phyloP scores from a whole-genome alignment of 2,888 invertebrate genomes.

The Amiota minor region DNA sequence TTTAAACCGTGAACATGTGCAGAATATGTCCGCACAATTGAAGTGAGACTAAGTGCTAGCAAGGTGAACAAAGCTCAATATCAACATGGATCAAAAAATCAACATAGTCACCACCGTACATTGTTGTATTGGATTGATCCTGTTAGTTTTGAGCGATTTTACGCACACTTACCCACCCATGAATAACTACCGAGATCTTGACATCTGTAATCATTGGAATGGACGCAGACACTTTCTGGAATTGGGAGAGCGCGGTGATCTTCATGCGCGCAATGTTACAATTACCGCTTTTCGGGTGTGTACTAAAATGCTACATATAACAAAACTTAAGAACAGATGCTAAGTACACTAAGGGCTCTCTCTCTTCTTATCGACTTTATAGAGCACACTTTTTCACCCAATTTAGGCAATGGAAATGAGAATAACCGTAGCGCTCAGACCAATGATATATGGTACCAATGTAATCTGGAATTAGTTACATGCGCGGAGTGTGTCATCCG shows the following conservation, averaged over 20 bases:
- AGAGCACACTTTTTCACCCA: slow-evolving; percentile 62
- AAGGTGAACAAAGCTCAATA: not conserved
- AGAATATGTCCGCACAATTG: slow-evolving; percentile 50
- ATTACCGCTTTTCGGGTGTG: slow-evolving; percentile 71
- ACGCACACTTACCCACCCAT: slow-evolving; percentile 59
- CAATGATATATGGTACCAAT: slow-evolving; percentile 74
- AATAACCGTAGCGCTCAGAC: slow-evolving; percentile 56
- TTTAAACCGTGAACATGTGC: slow-evolving; percentile 50
- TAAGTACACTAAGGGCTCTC: not conserved
- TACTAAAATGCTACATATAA: slow-evolving; percentile 19
- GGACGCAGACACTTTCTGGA: slow-evolving; percentile 73
- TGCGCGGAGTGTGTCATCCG: slow-evolving; percentile 80
- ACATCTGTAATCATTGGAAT: slow-evolving; percentile 73
- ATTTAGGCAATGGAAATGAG: slow-evolving; percentile 44
- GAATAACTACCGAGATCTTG: slow-evolving; percentile 69
- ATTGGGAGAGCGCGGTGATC: slow-evolving; percentile 72
- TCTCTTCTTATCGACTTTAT: slow-evolving; percentile 17
- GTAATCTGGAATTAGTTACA: slow-evolving; percentile 80
- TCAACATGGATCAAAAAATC: not conserved
- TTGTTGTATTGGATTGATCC: not conserved
- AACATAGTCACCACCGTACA: not conserved
- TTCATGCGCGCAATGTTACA: slow-evolving; percentile 72
- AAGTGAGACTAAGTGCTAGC: slow-evolving; percentile 25
- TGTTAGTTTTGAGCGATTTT: slow-evolving; percentile 45
- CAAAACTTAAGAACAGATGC: no score